Base-by-base conservation (phyloP, 2,888 invertebrate species). In the Lepidonotus clava region DNA sequence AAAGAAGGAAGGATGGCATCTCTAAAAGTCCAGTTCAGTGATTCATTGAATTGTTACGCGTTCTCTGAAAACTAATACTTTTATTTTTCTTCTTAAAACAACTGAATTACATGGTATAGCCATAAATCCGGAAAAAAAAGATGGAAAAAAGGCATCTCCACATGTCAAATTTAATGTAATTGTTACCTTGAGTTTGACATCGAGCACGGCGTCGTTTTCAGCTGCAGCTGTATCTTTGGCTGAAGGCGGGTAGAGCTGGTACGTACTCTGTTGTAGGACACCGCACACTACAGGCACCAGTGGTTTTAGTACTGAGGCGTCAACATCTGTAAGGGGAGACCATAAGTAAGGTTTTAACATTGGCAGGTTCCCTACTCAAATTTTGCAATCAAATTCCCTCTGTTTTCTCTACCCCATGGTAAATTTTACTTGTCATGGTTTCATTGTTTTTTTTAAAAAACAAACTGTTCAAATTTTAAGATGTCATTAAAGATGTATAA, bases 191-290 rank as follows among this genome's bases (percentile, higher is more conserved):
- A 91, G 67, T 83, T 90, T 91, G 67, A 89, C 87, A 51, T 90
- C 80, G 24, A 80, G 46, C 18, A 80, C 24, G 24, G 41, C 67
- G 32, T 56, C 51, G n/a, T 84, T 41, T 36, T 84, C 84, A 0
- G 51, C 56, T 0, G 5, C 24, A 5, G 38, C 28, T 18, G 1
- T 36, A 4, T 77, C 40, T n/a, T 84, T 86, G 34, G 61, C 38
- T 36, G 40, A 40, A 0, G 83, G 86, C 6, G 5, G 90, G 89
- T 14, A 90, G n/a, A 93, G 87, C 67, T 92, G 91, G 56, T 90
- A 86, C 0, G 92, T 92, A 87, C 91, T 92, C 77, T 92, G 92
- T 61, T 91, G 90, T 36, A 93, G 87, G 41, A 92, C 89, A 11
- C 91, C 87, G 88, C 92, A 92, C 14, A 91, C 90, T 0, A 91